Percentiles rank a stretch among this genome's conserved stretches.
These are phyloP conservation scores for Thera obeliscata DNA, from an alignment of 2,888 invertebrate species.

Conservation along the genomic window DNA sequence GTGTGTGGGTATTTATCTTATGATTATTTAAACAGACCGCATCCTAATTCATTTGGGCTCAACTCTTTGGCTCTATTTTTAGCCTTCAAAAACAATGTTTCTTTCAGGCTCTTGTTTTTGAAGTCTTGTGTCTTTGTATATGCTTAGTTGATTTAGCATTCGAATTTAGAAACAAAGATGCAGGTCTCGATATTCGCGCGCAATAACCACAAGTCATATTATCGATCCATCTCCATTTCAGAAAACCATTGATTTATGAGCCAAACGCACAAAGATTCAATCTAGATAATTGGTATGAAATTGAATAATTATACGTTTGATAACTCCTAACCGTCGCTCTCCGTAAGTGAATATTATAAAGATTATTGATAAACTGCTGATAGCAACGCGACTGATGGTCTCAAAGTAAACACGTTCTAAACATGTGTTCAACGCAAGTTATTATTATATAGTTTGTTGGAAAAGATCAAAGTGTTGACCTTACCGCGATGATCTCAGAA, in stretches of 20 bases:
- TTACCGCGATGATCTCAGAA: conserved; percentile 44
- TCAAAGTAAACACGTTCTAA: conserved; percentile 31
- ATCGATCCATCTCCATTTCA: conserved; percentile 45
- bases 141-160: conserved; percentile 14
- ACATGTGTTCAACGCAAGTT: conserved; percentile 33
- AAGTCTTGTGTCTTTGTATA: neutral
- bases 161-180: conserved; percentile 33
- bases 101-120: neutral
- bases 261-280: conserved; percentile 51
- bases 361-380: conserved; percentile 44
- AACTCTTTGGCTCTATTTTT: neutral
- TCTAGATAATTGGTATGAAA: conserved; percentile 60
- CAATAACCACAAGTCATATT: conserved; percentile 43
- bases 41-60: neutral
- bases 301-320: conserved; percentile 52
- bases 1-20: neutral
- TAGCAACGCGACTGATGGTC: conserved; percentile 34
- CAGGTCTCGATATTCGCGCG: conserved; percentile 33
- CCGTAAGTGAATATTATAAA: conserved; percentile 45
- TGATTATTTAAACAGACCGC: neutral
- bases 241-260: conserved; percentile 52
- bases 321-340: conserved; percentile 50
- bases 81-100: neutral
- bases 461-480: conserved; percentile 42
- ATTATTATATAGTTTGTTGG: conserved; percentile 29